Evolutionary conservation across 2,797 vertebrate species (phyloP), one percentile per base, ranked within the genome.

Genomic region (Benthosema pterotum): DNA sequence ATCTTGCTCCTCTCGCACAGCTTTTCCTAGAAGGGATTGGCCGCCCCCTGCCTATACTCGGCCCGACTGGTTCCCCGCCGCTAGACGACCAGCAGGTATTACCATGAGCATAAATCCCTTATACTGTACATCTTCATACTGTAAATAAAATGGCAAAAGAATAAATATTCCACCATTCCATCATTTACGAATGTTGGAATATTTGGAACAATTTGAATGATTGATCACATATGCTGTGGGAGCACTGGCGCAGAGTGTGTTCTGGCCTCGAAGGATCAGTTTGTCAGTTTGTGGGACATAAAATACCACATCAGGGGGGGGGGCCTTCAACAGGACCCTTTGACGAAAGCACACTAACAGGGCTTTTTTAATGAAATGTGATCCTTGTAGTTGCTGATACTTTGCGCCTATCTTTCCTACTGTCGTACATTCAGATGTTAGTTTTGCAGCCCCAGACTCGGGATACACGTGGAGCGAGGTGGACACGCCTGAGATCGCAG

Each of bases 21-120:
- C 84, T 83, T 86, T 90, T 72, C 79, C 85, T 68, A 91, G 92
- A 82, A 88, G 92, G 82, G 93, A 94, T 63, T 94, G 90, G 92
- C 74, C 82, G 3, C 81, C 87, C 49, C 78, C 86, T 50, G 71
- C 88, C 59, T 86, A 80, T 32, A 69, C 85, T 60, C 90, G 85
- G 48, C 86, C 91, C 8, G 92, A 94, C 73, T 92, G 90, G 89
- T 90, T 87, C 67, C 86, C 90, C 49, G 88, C 87, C 62, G 86
- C 79, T 25, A 88, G 92, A 67, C 87, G 82, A 67, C 79, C 92
- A 63, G 69, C 92, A 94, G 93, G 94, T 95, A 94, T 67, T 60
- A 69, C 38, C 45, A 60, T 11, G 14, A 60, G 42, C 52, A 69
- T 8, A 52, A 15, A 52, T 50, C 11, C 65, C 18, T 17, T 16